Conservation (phyloP, 2,888 invertebrate genomes). For the Microplitis deprimator region DNA sequence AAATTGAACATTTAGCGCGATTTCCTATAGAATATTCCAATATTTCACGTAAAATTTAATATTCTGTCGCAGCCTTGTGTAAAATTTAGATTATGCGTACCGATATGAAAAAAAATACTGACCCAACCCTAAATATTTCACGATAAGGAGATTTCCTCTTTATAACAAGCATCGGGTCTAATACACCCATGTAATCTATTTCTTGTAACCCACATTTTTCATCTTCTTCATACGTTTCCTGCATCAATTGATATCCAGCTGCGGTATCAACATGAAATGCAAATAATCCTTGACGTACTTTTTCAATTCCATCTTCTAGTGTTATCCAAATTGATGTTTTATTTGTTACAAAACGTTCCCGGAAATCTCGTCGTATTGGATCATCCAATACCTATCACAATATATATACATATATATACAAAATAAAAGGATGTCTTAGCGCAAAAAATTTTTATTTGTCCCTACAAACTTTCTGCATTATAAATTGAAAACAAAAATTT, state of each 20-base stretch:
- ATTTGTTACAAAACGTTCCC: slow-evolving; percentile 78
- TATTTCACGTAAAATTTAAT: too few relatives aligned
- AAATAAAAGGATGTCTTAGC: too few relatives aligned
- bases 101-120: slow-evolving; percentile 26
- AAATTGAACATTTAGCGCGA: too few relatives aligned
- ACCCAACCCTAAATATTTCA: slow-evolving; percentile 69
- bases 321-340: slow-evolving; percentile 75
- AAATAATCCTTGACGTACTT: slow-evolving; percentile 76
- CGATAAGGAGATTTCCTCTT: slow-evolving; percentile 66
- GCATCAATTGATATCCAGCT: slow-evolving; percentile 78
- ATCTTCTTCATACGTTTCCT: slow-evolving; percentile 78
- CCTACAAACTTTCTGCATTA: too few relatives aligned
- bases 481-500: too few relatives aligned
- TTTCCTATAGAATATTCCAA: too few relatives aligned
- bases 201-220: slow-evolving; percentile 82
- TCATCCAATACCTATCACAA: slow-evolving; percentile 77
- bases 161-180: slow-evolving; percentile 62
- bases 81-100: too few relatives aligned
- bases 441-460: too few relatives aligned
- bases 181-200: slow-evolving; percentile 71
- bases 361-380: slow-evolving; percentile 76
- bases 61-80: too few relatives aligned
- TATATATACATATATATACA: background rate
- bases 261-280: slow-evolving; percentile 80
- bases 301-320: slow-evolving; percentile 77